These are phyloP conservation scores for Bradypus variegatus DNA, from an alignment of 2,797 vertebrate species.

Conservation along the genomic window DNA sequence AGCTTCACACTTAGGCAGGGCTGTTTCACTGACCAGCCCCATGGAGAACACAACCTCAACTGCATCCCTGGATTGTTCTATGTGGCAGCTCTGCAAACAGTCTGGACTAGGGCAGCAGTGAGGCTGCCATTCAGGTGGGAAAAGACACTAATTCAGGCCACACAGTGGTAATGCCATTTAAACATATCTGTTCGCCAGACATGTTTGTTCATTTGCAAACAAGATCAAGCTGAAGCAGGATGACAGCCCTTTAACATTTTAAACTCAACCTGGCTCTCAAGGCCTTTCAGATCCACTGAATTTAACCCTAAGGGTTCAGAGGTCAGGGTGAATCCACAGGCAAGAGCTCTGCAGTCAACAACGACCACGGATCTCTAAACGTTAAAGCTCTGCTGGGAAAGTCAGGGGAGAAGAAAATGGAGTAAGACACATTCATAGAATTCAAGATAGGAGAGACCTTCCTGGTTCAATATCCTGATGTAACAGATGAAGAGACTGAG, in stretches of 20 bases:
- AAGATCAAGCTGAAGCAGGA: not conserved
- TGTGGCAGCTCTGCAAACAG: not conserved
- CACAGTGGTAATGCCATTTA: not conserved
- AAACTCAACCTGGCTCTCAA: not conserved
- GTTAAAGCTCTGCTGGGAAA: not conserved
- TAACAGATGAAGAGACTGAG: not conserved
- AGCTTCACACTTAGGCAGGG: not conserved
- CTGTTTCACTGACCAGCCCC: not conserved
- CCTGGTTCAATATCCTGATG: not conserved
- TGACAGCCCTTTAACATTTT: not conserved
- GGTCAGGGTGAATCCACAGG: not conserved
- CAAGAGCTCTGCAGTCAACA: not conserved
- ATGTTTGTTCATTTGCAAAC: not conserved
- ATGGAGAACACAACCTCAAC: accelerated
- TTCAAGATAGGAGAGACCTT: not conserved
- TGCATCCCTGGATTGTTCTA: not conserved
- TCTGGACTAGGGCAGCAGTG: not conserved
- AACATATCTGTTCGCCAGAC: not conserved
- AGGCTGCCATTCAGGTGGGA: accelerated
- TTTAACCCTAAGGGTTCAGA: not conserved
- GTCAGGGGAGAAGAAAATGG: not conserved
- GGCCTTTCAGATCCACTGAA: not conserved
- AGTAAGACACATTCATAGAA: not conserved
- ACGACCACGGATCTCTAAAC: not conserved
- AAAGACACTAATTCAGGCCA: not conserved